A percentile compares a stretch with the other conserved stretches of the same genome.
Conservation (phyloP, 2,888 invertebrate genomes). For the Drosophila siamana region DNA sequence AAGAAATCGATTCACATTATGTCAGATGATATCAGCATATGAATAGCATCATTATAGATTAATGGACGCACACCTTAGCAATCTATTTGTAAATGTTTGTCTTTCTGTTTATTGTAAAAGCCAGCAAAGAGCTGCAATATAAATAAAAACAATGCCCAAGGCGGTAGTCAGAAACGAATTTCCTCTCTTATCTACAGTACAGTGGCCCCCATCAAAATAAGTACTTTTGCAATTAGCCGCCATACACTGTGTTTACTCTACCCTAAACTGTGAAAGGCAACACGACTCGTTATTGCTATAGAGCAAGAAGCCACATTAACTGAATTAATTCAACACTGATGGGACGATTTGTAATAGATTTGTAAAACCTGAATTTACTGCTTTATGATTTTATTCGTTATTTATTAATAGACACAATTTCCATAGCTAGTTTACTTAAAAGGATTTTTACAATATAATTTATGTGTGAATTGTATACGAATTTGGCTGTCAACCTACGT, state of each 20-base stretch:
- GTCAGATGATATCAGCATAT: conserved; percentile 58
- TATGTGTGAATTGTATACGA: neutral
- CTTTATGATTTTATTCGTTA: neutral
- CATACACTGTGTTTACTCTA: conserved; percentile 29
- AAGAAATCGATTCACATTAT: conserved; percentile 47
- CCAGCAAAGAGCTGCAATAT: neutral
- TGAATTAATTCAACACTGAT: neutral
- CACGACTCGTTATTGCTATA: neutral
- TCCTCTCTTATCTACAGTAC: conserved; percentile 58
- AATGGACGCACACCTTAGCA: conserved; percentile 44
- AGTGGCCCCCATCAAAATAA: conserved; percentile 48
- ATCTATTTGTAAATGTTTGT: conserved; percentile 43
- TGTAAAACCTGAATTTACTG: neutral
- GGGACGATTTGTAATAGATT: neutral
- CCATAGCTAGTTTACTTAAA: neutral
- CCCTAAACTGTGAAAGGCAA: conserved; percentile 14
- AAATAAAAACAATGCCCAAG: conserved; percentile 31
- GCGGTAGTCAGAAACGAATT: conserved; percentile 52
- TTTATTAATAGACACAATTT: neutral
- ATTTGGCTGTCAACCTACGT: neutral
- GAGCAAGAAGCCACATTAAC: neutral
- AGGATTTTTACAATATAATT: neutral
- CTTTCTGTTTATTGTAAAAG: conserved; percentile 36
- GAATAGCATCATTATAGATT: conserved; percentile 48
- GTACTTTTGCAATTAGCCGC: conserved; percentile 62